Base-by-base conservation (phyloP, 2,888 invertebrate species). In the Phymatocera aterrima region DNA sequence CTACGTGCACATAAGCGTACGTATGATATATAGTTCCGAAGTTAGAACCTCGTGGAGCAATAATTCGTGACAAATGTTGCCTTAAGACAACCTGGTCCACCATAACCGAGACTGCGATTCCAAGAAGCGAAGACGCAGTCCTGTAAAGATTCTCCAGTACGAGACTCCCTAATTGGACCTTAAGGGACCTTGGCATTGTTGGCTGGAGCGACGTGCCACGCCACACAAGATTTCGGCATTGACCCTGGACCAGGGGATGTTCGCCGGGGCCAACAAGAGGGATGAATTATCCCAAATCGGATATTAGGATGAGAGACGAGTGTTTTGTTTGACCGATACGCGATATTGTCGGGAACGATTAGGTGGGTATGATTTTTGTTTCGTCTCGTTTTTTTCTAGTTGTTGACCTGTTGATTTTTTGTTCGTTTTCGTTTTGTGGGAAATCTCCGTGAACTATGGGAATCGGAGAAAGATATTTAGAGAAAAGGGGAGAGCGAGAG, bases 101-200 rank as follows among this genome's bases (percentile, higher is more conserved):
- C 61, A 64, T 64, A 64, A 64, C 43, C 34, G 31, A 51, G 31
- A 21, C 18, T 3, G 8, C 31, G 51, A n/a, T 72, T 72, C 72
- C 28, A 48, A 34, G 72, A 72, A 72, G 48, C 48, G 48, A 72
- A 48, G 72, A 72, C 51, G 72, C 72, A 46, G 68, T 46, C 31
- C 48, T 51, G 48, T n/a, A 48, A 24, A 28, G 40, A 43, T 28
- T 24, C 21, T 37, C 24, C 10, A 18, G 24, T 10, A 28, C 21
- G 28, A 46, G n/a, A 37, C 64, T 24, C 68, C 72, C 51, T 72
- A 72, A 72, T 72, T 72, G 72, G 51, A 72, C 72, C 72, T 51
- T 72, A 51, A 72, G 51, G 72, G 51, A 72, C 72, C 72, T 72
- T 72, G 4, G 72, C 31, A 18, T 31, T 43, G 72, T 48, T 51